These are phyloP conservation scores for Onychomys torridus DNA, from an alignment of 2,797 vertebrate species.

Conservation along the genomic window DNA sequence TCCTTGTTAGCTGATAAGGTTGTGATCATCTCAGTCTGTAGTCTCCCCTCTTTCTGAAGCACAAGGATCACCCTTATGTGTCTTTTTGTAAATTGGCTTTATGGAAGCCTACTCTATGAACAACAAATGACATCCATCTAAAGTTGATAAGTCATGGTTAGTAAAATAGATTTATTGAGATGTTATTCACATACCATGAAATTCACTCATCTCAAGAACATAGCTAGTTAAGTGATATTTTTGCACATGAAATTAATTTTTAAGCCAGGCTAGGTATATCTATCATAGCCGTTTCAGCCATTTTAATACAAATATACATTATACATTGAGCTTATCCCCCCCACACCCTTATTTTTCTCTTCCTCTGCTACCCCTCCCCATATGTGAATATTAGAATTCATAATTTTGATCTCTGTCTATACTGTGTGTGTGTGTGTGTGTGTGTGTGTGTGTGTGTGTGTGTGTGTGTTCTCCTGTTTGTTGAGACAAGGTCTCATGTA, in stretches of 20 bases:
- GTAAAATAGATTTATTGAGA: not conserved
- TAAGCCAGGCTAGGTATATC: not conserved
- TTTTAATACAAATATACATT: not conserved
- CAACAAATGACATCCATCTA: not conserved
- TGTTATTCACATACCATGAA: not conserved
- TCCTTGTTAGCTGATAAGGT: not conserved
- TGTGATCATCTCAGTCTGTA: not conserved
- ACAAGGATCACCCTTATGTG: not conserved
- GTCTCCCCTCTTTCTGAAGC: not conserved
- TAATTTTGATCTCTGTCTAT: not conserved
- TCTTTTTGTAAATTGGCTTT: conserved; percentile 48
- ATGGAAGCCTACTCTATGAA: not conserved
- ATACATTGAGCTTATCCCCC: not conserved
- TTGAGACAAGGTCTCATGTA: not conserved
- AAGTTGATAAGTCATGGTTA: not conserved
- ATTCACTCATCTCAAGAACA: not conserved
- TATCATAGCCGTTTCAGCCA: not conserved
- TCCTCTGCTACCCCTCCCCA: not conserved
- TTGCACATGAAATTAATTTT: not conserved
- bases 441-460: not conserved
- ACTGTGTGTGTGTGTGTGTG: too few species aligned
- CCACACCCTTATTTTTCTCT: not conserved
- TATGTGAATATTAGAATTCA: not conserved
- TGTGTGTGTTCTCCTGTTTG: not conserved
- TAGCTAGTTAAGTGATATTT: not conserved